phyloP scores from a whole-genome alignment of 2,113 vertebrate genomes.

The Otocyon megalotis region DNA sequence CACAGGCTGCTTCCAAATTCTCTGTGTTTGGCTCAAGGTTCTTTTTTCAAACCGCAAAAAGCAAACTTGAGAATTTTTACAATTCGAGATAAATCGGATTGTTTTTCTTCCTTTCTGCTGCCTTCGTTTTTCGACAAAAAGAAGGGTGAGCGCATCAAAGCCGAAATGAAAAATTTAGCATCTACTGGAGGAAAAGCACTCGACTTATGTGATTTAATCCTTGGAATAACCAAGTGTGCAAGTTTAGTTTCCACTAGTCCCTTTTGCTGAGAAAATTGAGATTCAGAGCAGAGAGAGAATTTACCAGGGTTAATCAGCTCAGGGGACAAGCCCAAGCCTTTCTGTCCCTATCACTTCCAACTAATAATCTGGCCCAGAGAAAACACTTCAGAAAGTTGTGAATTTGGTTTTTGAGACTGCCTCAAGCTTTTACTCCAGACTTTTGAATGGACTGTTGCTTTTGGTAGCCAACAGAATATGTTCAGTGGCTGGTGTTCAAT shows the following conservation, averaged over 20 bases:
- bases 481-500: not conserved
- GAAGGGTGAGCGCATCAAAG: accelerated
- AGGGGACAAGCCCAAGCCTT: no score
- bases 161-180: not conserved
- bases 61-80: conserved; percentile 7
- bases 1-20: conserved; percentile 52
- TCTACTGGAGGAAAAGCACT: not conserved
- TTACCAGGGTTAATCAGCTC: not conserved
- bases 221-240: not conserved
- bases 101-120: not conserved
- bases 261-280: not conserved
- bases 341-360: not conserved
- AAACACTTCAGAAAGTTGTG: not conserved
- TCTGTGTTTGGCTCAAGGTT: not conserved
- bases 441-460: not conserved
- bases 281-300: not conserved
- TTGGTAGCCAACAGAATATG: not conserved
- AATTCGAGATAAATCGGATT: not conserved
- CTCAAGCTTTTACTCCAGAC: not conserved
- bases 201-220: not conserved
- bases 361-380: not conserved
- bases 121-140: not conserved
- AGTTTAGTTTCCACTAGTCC: not conserved
- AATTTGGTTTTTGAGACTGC: not conserved
- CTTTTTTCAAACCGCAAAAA: conserved; percentile 10